These are phyloP conservation scores for Aphaenogaster ashmeadi DNA, from an alignment of 1,140 invertebrate genomes.

Conservation along the genomic window DNA sequence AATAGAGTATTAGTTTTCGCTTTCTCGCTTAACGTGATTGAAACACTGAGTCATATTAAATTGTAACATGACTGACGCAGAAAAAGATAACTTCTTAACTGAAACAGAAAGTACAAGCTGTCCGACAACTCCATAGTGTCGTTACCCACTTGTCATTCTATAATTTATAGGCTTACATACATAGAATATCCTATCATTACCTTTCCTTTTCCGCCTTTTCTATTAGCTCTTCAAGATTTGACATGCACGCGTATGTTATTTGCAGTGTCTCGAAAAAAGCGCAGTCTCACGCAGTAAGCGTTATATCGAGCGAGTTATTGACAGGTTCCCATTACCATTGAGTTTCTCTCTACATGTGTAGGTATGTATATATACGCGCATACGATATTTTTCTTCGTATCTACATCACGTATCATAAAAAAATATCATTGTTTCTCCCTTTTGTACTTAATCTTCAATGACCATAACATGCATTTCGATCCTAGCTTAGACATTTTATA, in stretches of 20 bases:
- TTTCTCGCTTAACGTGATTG: constrained; percentile 2
- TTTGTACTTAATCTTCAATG: background rate
- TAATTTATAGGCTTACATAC: constrained; percentile 22
- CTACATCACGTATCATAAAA: background rate
- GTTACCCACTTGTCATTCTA: constrained; percentile 29
- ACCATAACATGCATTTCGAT: background rate
- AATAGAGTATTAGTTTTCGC: background rate
- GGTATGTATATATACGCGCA: too few species aligned
- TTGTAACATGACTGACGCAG: background rate
- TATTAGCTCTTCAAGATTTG: constrained; percentile 36
- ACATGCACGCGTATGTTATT: constrained; percentile 29
- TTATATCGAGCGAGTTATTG: constrained; percentile 9
- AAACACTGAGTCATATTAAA: background rate
- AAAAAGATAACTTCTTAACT: constrained; percentile 8
- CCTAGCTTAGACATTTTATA: background rate
- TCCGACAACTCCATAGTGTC: background rate
- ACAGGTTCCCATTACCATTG: constrained; percentile 21
- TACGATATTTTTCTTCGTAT: background rate
- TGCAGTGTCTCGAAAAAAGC: constrained; percentile 21
- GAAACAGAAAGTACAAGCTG: constrained; percentile 16
- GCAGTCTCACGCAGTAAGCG: constrained; percentile 11
- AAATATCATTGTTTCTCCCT: background rate
- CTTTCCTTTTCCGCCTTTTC: constrained; percentile 33
- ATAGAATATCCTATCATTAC: constrained; percentile 22
- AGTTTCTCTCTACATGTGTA: background rate